Base-by-base conservation (phyloP, 2,797 vertebrate genomes). In the Platalea minor region DNA sequence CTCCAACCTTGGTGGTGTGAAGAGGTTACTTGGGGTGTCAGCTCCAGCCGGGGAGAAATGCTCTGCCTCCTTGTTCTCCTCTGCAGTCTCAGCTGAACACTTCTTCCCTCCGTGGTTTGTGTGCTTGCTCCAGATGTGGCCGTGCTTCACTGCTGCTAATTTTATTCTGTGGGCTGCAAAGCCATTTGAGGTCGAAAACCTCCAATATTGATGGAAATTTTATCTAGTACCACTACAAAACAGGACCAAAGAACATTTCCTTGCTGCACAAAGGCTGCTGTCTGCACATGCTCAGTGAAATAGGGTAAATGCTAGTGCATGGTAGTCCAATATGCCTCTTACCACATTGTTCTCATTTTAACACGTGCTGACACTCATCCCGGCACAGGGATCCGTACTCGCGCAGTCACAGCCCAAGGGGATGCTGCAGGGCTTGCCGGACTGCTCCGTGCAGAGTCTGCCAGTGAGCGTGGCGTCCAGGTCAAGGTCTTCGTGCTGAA, bases 381-480 rank as follows among this genome's bases (percentile, higher is more conserved):
- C n/a, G 0, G 45, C 25, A 8, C 29, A 21, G 54, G 31, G 54
- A 6, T 37, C 63, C 20, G 29, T 41, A 41, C 41, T 41, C 41
- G 11, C 5, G 41, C 41, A 41, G 41, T 41, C 41, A 41, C 41
- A 41, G 11, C 41, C 33, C 4, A 8, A 56, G 26, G 53, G 35
- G 60, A 10, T 33, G 18, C 13, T 6, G 33, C 23, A 10, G 37
- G 68, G 24, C 51, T 39, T 19, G 43, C 43, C 7, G 33, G 45
- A 3, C 12, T 11, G 29, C 26, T 48, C 48, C 1, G 0, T 0
- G 8, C n/a, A 6, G 69, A 20, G 29, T 2, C 31, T 29, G 11
- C 7, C 8, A 2, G 10, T 1, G 20, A 48, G 31, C 17, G 26
- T 4, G 7, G 43, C 33, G 50, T 28, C 33, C 35, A 14, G 43